Evolutionary conservation across 2,113 vertebrate species (phyloP), one percentile per base, ranked within the genome.

Genomic region (Salvelinus fontinalis): DNA sequence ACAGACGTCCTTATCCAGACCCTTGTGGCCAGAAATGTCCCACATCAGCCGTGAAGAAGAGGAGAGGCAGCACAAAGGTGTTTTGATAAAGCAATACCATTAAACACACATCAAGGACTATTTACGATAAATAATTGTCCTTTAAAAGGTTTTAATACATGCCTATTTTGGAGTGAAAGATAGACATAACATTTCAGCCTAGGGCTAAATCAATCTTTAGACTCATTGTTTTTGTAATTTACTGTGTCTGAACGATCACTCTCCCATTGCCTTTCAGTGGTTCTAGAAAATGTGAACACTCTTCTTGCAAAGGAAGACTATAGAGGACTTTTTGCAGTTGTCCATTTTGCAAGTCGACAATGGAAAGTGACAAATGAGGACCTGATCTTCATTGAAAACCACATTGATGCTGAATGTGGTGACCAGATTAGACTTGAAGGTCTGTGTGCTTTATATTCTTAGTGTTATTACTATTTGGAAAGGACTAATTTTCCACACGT

Each of bases 351-450:
- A 77, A 92, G 95, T 89, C 95, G 93, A 81, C 96, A 97, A 89
- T 97, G 95, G 95, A 97, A 97, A 70, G 87, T 97, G 24, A 97
- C 95, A 8, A 76, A 77, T 0, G 96, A 96, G 1, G 96, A 97
- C 86, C 84, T 97, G 76, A 95, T 97, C 77, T 86, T 95, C 75
- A 94, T 95, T 66, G 92, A 95, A 72, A 94, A 93, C 0, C 80
- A 88, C 0, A 81, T 96, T 24, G 92, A 93, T 13, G 82, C 93
- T 0, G 87, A 93, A 24, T 97, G 96, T 1, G 96, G 96, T 14
- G 96, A 96, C 64, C 70, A 91, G 11, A 96, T 97, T 51, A 84
- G 93, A 6, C 26, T 97, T 88, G 96, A 97, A 97, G 95, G 96
- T 97, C 81, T 75, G 67, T n/a, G 27, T 3, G 29, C 67, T 20